Evolutionary conservation across 2,113 vertebrate species (phyloP).

Genomic region (Cricetomys ansorgei): DNA sequence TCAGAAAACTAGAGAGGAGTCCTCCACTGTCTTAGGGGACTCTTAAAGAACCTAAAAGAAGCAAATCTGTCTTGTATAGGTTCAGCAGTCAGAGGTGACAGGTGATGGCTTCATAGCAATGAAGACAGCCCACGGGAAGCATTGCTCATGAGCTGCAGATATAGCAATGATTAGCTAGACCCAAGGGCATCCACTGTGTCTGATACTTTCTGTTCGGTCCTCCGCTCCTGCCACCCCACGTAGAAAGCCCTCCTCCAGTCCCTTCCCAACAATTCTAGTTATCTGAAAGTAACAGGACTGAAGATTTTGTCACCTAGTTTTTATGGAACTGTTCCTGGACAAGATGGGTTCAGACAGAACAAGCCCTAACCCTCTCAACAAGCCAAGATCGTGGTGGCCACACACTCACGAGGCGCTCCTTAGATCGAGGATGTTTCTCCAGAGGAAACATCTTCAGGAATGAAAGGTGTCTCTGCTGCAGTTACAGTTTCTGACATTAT

Average conservation of each 20-base stretch:
- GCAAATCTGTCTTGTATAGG: not conserved
- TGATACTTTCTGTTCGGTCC: not conserved
- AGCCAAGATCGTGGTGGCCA: not conserved
- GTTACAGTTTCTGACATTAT: not conserved
- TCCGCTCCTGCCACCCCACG: not conserved
- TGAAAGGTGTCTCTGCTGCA: not conserved
- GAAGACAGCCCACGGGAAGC: not conserved
- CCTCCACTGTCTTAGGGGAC: not conserved
- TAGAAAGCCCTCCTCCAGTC: not conserved
- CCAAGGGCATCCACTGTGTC: not conserved
- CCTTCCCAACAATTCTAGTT: not conserved
- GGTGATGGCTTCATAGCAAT: not conserved
- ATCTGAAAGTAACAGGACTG: not conserved
- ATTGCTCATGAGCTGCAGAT: not conserved
- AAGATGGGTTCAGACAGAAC: not conserved
- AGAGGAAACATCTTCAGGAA: not conserved
- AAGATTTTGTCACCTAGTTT: not conserved
- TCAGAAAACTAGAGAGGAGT: slow-evolving; percentile 23
- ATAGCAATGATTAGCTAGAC: not conserved
- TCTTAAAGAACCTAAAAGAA: slow-evolving; percentile 45
- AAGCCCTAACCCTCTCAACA: not conserved
- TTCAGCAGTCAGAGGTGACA: slow-evolving; percentile 49
- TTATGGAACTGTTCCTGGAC: not conserved
- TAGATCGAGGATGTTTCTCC: not conserved
- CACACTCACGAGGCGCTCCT: not conserved